These are phyloP conservation scores for Drosophila paracracens DNA, from an alignment of 2,888 invertebrate species.

Conservation along the genomic window DNA sequence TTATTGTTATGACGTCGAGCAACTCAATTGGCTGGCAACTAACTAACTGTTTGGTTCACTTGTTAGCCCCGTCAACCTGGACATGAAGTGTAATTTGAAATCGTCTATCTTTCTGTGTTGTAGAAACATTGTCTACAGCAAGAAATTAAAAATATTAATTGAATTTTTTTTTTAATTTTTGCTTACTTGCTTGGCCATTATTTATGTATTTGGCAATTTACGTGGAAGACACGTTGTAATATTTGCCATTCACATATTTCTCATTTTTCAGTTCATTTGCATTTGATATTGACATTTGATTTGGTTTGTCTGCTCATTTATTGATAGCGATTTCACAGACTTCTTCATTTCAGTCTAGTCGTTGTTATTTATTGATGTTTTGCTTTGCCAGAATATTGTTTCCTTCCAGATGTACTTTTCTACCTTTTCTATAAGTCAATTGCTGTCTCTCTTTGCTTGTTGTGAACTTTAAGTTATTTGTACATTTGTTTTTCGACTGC, in stretches of 20 bases:
- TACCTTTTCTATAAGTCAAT: constrained; percentile 2
- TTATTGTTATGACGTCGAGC: constrained; percentile 74
- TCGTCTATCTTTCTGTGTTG: constrained; percentile 1
- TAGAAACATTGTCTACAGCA: constrained; percentile 8
- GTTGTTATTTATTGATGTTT: neutral
- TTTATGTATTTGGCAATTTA: neutral
- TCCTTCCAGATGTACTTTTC: constrained; percentile 5
- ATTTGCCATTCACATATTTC: neutral
- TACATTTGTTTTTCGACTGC: constrained; percentile 31
- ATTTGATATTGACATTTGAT: constrained; percentile 48
- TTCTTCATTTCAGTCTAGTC: neutral
- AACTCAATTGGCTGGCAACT: constrained; percentile 70
- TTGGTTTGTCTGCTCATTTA: constrained; percentile 20
- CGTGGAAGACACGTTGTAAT: neutral
- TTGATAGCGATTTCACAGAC: constrained; percentile 8
- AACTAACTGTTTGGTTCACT: constrained; percentile 69
- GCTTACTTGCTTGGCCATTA: no score
- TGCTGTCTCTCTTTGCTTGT: constrained; percentile 12
- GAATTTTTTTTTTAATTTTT: neutral
- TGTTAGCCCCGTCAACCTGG: constrained; percentile 44
- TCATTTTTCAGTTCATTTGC: constrained; percentile 53
- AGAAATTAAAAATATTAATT: neutral
- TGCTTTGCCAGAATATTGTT: constrained; percentile 6
- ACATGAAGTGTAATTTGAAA: constrained; percentile 43
- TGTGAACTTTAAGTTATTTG: constrained; percentile 22